Base-by-base conservation (phyloP, 37 sponge, comb jelly and placozoan species). In the Cliona cf. orientalis region DNA sequence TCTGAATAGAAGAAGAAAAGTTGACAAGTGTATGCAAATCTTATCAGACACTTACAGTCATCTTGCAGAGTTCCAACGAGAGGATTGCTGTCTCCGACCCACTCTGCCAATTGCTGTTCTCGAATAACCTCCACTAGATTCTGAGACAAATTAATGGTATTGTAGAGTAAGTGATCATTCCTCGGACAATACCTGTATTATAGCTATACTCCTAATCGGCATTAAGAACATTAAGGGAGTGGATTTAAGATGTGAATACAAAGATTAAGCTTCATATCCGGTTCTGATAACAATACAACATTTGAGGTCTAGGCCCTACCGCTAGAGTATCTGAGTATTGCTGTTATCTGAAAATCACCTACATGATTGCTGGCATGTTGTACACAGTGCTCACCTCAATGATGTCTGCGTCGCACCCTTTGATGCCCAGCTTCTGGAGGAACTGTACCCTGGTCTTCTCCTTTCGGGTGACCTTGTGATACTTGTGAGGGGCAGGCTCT, bases 21-120 rank as follows among this genome's bases (percentile, higher is more conserved):
- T 55, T 32, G 36, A 72, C 17, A 3, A 26, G n/a, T 2, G 36
- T 42, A 41, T 38, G 12, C 32, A 26, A 74, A 34, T 9, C 31
- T 11, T 35, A 3, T 32, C 4, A 3, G 2, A 31, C 2, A 28
- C 79, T 79, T 66, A 79, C 79, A 23, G 55, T 66, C 55, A 49
- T 66, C 55, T 11, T 45, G 49, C 17, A 49, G 69, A 37, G 45
- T 67, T 17, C 80, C 80, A 57, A 55, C 43, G n/a, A n/a, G n/a
- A 1, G 73, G 40, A 23, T 41, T 36, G 22, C 6, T 21, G 25
- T 55, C 32, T 26, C 46, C 57, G 12, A 21, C 45, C 69, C 53
- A 84, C 67, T 84, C 77, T 49, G 42, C 61, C 59, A 75, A 43
- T 46, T 75, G 85, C 72, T 84, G 85, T 44, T 76, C 58, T 67